These are phyloP conservation scores for Merops nubicus DNA, from an alignment of 2,113 vertebrate species.

Conservation along the genomic window DNA sequence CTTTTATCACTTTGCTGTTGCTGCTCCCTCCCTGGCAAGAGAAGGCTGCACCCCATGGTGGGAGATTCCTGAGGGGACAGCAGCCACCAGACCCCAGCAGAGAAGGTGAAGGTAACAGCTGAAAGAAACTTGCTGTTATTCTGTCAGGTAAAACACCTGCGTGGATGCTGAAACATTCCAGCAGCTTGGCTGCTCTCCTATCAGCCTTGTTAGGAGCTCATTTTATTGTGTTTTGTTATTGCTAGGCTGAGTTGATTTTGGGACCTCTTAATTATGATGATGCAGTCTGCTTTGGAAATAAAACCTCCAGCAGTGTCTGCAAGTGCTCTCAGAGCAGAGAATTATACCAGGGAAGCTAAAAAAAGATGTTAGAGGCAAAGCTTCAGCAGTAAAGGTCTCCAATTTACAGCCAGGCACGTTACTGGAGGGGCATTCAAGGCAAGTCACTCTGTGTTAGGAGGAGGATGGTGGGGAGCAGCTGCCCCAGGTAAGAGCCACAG, in stretches of 20 bases:
- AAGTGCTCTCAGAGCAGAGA: not conserved
- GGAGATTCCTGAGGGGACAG: not conserved
- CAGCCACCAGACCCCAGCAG: not conserved
- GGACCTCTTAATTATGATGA: constrained; percentile 28
- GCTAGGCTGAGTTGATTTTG: not conserved
- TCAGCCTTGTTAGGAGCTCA: not conserved
- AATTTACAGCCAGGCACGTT: not conserved
- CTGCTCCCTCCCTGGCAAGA: not conserved
- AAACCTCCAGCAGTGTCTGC: not conserved
- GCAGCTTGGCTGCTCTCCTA: not conserved
- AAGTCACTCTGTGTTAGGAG: not conserved
- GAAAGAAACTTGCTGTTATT: constrained; percentile 22
- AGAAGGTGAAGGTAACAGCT: not conserved
- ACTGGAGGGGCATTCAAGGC: not conserved
- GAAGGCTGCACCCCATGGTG: not conserved
- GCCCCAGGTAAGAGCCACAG: not conserved
- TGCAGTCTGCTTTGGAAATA: not conserved
- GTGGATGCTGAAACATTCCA: not conserved
- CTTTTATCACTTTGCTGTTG: not conserved
- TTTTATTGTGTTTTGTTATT: constrained; percentile 29
- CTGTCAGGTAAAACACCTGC: not conserved
- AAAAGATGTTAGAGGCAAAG: not conserved
- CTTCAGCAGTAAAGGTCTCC: constrained; percentile 16
- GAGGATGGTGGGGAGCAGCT: not conserved
- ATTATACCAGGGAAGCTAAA: not conserved